A percentile compares a stretch with the other conserved stretches of the same genome.
Conservation (phyloP, 1,140 invertebrate species). For the Diorhabda elongata region DNA sequence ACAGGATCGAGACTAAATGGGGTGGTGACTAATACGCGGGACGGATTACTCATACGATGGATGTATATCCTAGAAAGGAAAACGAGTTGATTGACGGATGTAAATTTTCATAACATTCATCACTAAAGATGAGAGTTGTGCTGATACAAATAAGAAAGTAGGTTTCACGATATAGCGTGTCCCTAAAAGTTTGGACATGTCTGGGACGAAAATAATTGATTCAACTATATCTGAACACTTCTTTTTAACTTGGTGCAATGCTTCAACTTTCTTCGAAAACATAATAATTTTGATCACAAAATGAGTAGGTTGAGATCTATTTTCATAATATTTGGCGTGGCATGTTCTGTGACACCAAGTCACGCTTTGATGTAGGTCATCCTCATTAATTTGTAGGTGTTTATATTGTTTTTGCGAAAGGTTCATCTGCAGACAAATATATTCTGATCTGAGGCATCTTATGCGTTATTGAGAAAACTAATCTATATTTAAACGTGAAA, state of each 20-base stretch:
- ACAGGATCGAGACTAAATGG: background rate
- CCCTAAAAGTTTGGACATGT: background rate
- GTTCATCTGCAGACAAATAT: too few relatives aligned
- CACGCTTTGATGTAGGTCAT: too few relatives aligned
- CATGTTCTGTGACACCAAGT: too few relatives aligned
- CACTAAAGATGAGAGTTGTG: too few relatives aligned
- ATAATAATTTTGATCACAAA: too few relatives aligned
- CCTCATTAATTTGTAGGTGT: too few relatives aligned
- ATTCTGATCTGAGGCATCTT: too few relatives aligned
- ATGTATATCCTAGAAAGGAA: background rate
- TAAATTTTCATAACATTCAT: background rate
- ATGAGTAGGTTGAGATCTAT: too few relatives aligned
- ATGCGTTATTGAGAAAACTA: too few relatives aligned
- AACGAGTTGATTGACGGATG: background rate
- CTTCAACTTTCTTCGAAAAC: background rate
- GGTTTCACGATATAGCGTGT: background rate
- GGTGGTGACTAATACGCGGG: conserved; percentile 1
- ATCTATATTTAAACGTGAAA: too few relatives aligned
- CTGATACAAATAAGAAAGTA: background rate
- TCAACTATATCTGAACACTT: background rate
- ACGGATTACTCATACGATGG: background rate
- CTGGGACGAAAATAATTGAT: background rate
- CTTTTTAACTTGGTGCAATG: background rate
- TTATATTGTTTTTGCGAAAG: too few relatives aligned
- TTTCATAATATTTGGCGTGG: too few relatives aligned